Evolutionary conservation across 1,140 invertebrate genomes (phyloP), one percentile per base, ranked within the genome.

Genomic region (Drosophila bocki): DNA sequence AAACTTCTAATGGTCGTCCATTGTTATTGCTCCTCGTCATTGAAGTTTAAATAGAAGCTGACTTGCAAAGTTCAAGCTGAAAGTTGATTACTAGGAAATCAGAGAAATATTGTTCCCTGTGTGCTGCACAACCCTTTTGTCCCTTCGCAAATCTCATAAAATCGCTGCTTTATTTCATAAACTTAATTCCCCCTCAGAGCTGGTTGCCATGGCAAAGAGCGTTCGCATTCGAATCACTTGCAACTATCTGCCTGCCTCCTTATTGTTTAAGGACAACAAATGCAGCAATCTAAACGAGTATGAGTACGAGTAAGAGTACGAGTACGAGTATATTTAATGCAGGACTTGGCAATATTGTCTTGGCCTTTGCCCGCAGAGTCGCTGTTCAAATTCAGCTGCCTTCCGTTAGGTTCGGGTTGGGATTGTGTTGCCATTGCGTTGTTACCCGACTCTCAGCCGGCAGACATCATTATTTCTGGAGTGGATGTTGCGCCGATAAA

Each of bases 381-480:
- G 59, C 47, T 60, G 48, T 75, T 56, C 33, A 19, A 54, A 39
- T 54, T 22, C 47, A 22, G 8, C 44, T 44, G 32, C 2, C 19
- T 61, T 57, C 53, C 29, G 39, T 35, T 19, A 0, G 29, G 13
- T 15, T n/a, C 45, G 13, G 26, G 17, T 33, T 26, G 39, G 56
- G n/a, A 61, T 44, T 64, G 56, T 33, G 17, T 54, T 44, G 37
- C 58, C 69, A 54, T 65, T 78, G 54, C 78, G 61, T 82, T 75
- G 63, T 69, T 72, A 58, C 48, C 60, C 65, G 60, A 67, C 50
- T 57, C 53, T 57, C 48, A 57, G 56, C 32, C 50, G 71, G 72
- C 81, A 83, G 85, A 90, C 85, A 90, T 90, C 85, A 90, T 82
- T 90, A 85, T 88, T 90, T 60, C 70, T 79, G 58, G 62, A 88